A percentile compares a stretch with the other conserved stretches of the same genome.
These are phyloP conservation scores for Spongilla lacustris DNA, from an alignment of 37 sponge, comb jelly and placozoan genomes.

Conservation along the genomic window DNA sequence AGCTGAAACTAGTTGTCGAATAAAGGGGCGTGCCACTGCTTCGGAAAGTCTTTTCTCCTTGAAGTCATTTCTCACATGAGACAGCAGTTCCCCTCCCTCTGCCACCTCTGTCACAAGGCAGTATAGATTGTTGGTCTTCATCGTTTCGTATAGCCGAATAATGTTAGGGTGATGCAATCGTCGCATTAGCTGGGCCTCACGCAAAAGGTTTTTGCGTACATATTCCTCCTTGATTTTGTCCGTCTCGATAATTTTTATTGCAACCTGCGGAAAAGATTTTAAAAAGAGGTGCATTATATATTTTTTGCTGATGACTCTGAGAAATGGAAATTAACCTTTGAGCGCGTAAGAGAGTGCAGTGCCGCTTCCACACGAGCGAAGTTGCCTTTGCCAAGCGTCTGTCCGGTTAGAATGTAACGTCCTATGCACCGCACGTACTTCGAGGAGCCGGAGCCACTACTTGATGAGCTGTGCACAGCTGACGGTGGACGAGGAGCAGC, in stretches of 20 bases:
- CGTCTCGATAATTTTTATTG: slow-evolving; percentile 95
- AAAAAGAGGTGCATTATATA: not conserved
- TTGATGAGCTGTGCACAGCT: slow-evolving; percentile 29
- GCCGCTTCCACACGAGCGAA: slow-evolving; percentile 97
- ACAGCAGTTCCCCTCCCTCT: slow-evolving; percentile 93
- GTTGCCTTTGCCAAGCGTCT: slow-evolving; percentile 96
- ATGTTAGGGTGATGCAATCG: slow-evolving; percentile 95
- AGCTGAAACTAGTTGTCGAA: slow-evolving; percentile 93
- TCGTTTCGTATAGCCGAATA: slow-evolving; percentile 97
- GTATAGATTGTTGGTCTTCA: slow-evolving; percentile 93
- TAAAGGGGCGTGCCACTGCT: slow-evolving; percentile 79
- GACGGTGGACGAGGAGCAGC: slow-evolving; percentile 34
- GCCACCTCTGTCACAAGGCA: slow-evolving; percentile 95
- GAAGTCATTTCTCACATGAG: slow-evolving; percentile 85
- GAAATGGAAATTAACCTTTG: slow-evolving; percentile 67
- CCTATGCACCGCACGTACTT: slow-evolving; percentile 94
- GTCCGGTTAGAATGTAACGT: slow-evolving; percentile 83
- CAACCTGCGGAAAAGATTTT: slow-evolving; percentile 74
- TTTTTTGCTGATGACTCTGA: no score
- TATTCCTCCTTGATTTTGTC: slow-evolving; percentile 97
- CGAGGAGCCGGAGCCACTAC: slow-evolving; percentile 55
- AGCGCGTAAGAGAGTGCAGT: slow-evolving; percentile 83
- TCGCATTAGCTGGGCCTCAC: slow-evolving; percentile 93
- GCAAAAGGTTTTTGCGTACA: slow-evolving; percentile 89
- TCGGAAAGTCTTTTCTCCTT: slow-evolving; percentile 84